These are phyloP conservation scores for Melolontha melolontha DNA, from an alignment of 2,888 invertebrate species.

Conservation along the genomic window DNA sequence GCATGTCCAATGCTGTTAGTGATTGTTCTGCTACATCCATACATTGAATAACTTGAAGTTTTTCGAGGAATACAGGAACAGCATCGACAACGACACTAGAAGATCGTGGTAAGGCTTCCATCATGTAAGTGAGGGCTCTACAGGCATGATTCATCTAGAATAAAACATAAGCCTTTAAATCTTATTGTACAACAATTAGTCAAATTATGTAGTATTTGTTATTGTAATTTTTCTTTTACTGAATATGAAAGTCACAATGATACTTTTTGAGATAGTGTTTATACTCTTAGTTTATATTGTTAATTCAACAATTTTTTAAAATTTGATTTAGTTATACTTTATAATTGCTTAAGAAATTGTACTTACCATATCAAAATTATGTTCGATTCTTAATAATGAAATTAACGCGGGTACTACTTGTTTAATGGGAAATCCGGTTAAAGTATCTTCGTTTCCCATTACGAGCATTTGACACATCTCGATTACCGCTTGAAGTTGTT, in stretches of 20 bases:
- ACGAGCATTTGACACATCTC: constrained; percentile 99
- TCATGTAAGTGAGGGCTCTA: constrained; percentile 98
- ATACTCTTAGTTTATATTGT: too few relatives aligned
- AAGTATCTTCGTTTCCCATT: constrained; percentile 99
- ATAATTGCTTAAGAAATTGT: neutral
- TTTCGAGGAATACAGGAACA: constrained; percentile 96
- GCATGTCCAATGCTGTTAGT: constrained; percentile 95
- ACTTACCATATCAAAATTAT: constrained; percentile 96
- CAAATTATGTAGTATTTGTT: too few relatives aligned
- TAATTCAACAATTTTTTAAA: too few relatives aligned
- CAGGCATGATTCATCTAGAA: constrained; percentile 97
- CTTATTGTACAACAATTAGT: neutral
- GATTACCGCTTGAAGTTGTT: constrained; percentile 95
- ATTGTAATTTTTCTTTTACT: too few relatives aligned
- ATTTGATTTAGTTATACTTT: too few relatives aligned
- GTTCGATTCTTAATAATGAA: constrained; percentile 92
- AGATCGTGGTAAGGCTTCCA: constrained; percentile 97
- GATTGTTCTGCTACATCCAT: constrained; percentile 99
- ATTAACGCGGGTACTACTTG: constrained; percentile 97
- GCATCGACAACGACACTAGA: constrained; percentile 97
- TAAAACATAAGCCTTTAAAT: neutral
- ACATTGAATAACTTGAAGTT: constrained; percentile 97
- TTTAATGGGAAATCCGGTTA: constrained; percentile 98
- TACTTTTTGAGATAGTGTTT: too few relatives aligned
- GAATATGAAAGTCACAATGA: neutral